Conservation (phyloP, 2,113 vertebrate genomes). For the Uropsilus gracilis region DNA sequence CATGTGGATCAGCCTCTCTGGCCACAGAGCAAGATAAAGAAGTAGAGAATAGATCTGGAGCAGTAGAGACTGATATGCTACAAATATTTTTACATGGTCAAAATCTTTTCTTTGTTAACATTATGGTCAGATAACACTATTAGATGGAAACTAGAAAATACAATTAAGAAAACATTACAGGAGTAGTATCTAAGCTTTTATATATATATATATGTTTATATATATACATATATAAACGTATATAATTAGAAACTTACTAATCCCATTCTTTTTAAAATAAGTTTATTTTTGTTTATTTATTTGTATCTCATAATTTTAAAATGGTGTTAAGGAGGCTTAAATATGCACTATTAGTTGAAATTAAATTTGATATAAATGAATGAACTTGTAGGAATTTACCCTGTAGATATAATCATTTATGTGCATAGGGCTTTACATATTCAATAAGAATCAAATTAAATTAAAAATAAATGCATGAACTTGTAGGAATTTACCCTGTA, state of each 20-base stretch:
- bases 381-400: background rate
- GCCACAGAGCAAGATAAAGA: background rate
- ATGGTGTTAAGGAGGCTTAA: background rate
- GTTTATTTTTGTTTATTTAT: conserved; percentile 2
- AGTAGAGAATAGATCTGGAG: background rate
- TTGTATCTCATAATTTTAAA: background rate
- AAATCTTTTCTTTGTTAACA: background rate
- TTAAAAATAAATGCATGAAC: conserved; percentile 37
- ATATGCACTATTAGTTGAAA: background rate
- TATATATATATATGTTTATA: background rate
- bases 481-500: background rate
- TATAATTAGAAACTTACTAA: background rate
- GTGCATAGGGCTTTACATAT: background rate
- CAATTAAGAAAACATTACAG: background rate
- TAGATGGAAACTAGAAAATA: background rate
- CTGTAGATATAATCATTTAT: background rate
- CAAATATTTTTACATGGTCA: background rate
- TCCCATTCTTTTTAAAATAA: background rate
- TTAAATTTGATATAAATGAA: conserved; percentile 8
- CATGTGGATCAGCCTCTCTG: background rate
- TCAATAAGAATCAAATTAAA: conserved; percentile 46
- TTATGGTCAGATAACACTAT: background rate
- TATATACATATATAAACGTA: background rate
- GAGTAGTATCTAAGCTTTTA: background rate
- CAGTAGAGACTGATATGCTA: background rate